A percentile compares a stretch with the other conserved stretches of the same genome.
phyloP scores from a whole-genome alignment of 2,797 vertebrate genomes.

The Miichthys miiuy region DNA sequence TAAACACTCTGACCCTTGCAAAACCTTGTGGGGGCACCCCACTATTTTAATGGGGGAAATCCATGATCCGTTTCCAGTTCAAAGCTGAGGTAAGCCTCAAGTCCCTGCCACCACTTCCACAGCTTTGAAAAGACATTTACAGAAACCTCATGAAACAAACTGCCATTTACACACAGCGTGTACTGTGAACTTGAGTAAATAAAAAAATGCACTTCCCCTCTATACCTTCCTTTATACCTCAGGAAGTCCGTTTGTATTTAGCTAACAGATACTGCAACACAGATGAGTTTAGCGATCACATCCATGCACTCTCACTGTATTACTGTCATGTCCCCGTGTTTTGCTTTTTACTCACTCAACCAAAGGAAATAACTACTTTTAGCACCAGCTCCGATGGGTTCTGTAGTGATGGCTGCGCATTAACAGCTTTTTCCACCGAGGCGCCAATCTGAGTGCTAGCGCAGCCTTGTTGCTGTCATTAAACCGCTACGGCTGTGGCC shows the following conservation, averaged over 20 bases:
- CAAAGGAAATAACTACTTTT: slow-evolving; percentile 67
- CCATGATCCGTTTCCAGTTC: slow-evolving; percentile 65
- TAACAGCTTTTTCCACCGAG: slow-evolving; percentile 63
- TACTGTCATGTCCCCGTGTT: slow-evolving; percentile 28
- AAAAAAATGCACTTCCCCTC: slow-evolving; percentile 24
- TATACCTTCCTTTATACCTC: not conserved
- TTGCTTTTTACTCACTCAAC: slow-evolving; percentile 50
- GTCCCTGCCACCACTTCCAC: slow-evolving; percentile 6
- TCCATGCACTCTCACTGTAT: slow-evolving; percentile 16
- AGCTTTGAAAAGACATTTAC: slow-evolving; percentile 28
- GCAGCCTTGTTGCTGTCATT: slow-evolving; percentile 63
- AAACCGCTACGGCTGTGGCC: slow-evolving; percentile 48
- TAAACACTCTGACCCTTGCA: slow-evolving; percentile 80
- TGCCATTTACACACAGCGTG: slow-evolving; percentile 10
- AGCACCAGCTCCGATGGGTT: slow-evolving; percentile 47
- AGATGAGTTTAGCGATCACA: slow-evolving; percentile 1
- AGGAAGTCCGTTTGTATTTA: slow-evolving; percentile 4
- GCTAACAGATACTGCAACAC: not conserved
- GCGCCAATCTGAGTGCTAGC: slow-evolving; percentile 49
- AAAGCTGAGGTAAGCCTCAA: slow-evolving; percentile 47
- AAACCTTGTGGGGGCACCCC: slow-evolving; percentile 49
- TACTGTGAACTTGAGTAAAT: slow-evolving; percentile 17
- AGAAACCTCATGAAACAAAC: slow-evolving; percentile 9
- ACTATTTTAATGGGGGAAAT: slow-evolving; percentile 72
- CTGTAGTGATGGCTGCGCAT: slow-evolving; percentile 62